Conservation (phyloP, 2,888 invertebrate genomes). For the Hemicrepidius hirtus region DNA sequence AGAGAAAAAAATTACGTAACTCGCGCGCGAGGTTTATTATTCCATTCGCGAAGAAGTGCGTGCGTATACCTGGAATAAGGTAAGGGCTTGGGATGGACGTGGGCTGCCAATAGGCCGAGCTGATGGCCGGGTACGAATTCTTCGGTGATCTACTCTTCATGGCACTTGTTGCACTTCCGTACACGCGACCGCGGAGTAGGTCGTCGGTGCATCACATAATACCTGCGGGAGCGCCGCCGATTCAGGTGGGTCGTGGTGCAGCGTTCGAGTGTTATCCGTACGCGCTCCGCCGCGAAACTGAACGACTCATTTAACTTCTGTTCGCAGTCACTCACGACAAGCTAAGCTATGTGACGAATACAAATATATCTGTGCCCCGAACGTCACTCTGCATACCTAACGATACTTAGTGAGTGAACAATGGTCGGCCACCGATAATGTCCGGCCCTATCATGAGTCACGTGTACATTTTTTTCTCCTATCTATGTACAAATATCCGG, state of each 20-base stretch:
- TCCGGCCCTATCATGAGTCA: constrained; percentile 53
- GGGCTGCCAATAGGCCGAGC: constrained; percentile 89
- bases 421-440: constrained; percentile 55
- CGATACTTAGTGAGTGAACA: constrained; percentile 56
- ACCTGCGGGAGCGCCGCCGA: constrained; percentile 28
- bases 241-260: constrained; percentile 50
- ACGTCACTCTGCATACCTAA: constrained; percentile 63
- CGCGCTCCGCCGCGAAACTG: constrained; percentile 66
- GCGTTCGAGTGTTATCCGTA: constrained; percentile 60
- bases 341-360: constrained; percentile 68
- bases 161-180: constrained; percentile 58
- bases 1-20: constrained; percentile 38
- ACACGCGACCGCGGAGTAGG: constrained; percentile 53
- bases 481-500: constrained; percentile 42
- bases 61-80: constrained; percentile 87
- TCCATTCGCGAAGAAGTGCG: background rate
- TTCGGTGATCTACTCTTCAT: constrained; percentile 69
- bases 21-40: background rate
- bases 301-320: constrained; percentile 67
- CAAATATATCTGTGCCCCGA: constrained; percentile 64
- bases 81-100: constrained; percentile 87
- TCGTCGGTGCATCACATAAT: constrained; percentile 52
- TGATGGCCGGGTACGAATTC: constrained; percentile 83
- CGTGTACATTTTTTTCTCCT: constrained; percentile 34
- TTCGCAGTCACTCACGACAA: constrained; percentile 62